Evolutionary conservation across 1,140 invertebrate genomes (phyloP), one percentile per base, ranked within the genome.

Genomic region (Leptopilina clavipes): DNA sequence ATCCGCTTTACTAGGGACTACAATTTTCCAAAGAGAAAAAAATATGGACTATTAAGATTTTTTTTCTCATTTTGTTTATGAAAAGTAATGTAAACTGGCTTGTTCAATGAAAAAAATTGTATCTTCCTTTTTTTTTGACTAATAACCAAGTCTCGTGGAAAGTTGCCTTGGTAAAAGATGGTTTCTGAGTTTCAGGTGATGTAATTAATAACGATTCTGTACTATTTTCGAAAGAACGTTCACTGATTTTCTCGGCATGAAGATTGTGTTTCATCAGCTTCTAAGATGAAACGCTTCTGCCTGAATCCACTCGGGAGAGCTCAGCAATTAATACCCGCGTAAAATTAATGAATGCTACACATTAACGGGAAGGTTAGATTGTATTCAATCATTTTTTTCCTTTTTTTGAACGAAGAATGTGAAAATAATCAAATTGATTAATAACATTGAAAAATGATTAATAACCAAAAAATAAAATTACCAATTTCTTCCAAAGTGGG

Each of bases 241-340:
- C 11, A 52, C 14, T 31, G 59, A 12, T 65, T 25, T 65, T 65
- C 25, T 14, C 22, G 19, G 22, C 25, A n/a, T 65, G 22, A 65
- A 65, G 59, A 37, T 65, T 65, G 22, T 31, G 12, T 65, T 65
- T 31, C 59, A 65, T 65, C 56, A 31, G 22, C 59, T 65, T 65
- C 59, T 31, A 37, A 65, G 59, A 65, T 65, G 59, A 65, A 65
- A 65, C 59, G 59, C 25, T 65, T 65, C 59, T 31, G 19, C 59
- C 59, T 65, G 10, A 22, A 37, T 65, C 25, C 59, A 65, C 12
- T 14, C 12, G 59, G 14, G 25, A 65, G 25, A 65, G 59, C 59
- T 65, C 59, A 25, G 59, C 59, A 65, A 65, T 65, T 65, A 65
- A 3, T n/a, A 19, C 59, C 12, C 59, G 11, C 6, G 9, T n/a